Conservation (phyloP, 1,140 invertebrate genomes). For the Ceratoteleas bidentatus region DNA sequence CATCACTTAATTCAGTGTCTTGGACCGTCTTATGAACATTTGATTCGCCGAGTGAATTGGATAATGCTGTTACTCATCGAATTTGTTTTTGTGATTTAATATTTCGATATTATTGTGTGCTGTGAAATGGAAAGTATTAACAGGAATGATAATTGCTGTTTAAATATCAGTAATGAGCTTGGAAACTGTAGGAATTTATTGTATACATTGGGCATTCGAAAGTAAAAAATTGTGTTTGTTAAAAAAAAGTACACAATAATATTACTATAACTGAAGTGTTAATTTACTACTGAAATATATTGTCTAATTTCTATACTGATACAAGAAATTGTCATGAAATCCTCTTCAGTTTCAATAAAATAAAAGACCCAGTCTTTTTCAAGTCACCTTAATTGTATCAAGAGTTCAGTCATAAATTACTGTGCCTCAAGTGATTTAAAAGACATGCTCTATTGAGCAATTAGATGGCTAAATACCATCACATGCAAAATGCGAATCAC, state of each 20-base stretch:
- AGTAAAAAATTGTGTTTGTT: no score
- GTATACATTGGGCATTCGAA: no score
- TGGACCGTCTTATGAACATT: slow-evolving; percentile 52
- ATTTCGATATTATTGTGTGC: not conserved
- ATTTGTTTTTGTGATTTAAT: not conserved
- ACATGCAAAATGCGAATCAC: slow-evolving; percentile 40
- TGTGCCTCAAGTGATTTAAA: slow-evolving; percentile 61
- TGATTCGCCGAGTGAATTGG: slow-evolving; percentile 39
- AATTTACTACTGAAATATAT: no score
- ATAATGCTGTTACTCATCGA: slow-evolving; percentile 25
- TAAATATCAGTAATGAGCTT: no score
- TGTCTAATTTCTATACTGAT: not conserved
- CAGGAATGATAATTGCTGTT: no score
- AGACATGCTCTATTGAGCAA: slow-evolving; percentile 55
- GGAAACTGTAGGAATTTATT: no score
- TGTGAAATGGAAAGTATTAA: no score
- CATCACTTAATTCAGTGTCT: slow-evolving; percentile 45
- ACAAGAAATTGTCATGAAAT: slow-evolving; percentile 1
- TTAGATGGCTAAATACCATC: slow-evolving; percentile 55
- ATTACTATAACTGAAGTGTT: no score
- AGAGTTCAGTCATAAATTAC: slow-evolving; percentile 60
- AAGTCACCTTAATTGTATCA: slow-evolving; percentile 47
- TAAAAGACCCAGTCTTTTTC: not conserved
- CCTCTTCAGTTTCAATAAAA: slow-evolving; percentile 13
- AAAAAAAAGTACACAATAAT: no score